Base-by-base conservation (phyloP, 2,797 vertebrate genomes). In the Falco columbarius region DNA sequence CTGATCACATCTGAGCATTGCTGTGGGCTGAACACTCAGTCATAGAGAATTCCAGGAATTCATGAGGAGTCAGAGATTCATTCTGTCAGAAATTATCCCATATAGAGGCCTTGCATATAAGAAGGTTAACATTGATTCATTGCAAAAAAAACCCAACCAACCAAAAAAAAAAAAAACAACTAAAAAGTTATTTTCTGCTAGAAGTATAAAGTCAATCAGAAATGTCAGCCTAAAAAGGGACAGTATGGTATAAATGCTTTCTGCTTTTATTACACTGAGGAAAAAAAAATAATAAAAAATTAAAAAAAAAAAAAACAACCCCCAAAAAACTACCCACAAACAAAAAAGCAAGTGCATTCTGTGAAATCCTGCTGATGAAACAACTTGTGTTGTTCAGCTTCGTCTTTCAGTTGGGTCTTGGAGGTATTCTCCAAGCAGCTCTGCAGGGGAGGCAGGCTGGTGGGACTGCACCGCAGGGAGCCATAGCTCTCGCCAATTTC, bases 271-370 rank as follows among this genome's bases (percentile, higher is more conserved):
- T 86, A 7, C 23, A 58, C 4, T 32, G 15, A 7, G 10, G 1
- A 2, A 29, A 21, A 42, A 22, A 55, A 9, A 7, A 26, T 38
- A 42, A n/a, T 11, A 46, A 71, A 12, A 21, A 22, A 19, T 38
- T 38, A 15, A 20, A 3, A 38, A 14, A 10, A 3, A 24, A 56
- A 23, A 18, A 5, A 7, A 24, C 11, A 26, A 9, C 15, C 8
- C 8, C 21, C 11, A 38, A 10, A 51, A 47, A 54, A 65, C n/a
- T 30, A 9, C 5, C 10, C 13, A 42, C 42, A 68, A 86, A 18
- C 7, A 34, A 44, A 72, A 71, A 40, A 1, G 0, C 18, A 67
- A 44, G 2, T 0, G 0, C 9, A 14, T 56, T 74, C 54, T 71
- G 17, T 68, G 63, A 84, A 81, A 54, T 68, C 14, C 7, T 47